Conservation (phyloP, 2,113 vertebrate species). For the Cyphomyrus plagiostoma region DNA sequence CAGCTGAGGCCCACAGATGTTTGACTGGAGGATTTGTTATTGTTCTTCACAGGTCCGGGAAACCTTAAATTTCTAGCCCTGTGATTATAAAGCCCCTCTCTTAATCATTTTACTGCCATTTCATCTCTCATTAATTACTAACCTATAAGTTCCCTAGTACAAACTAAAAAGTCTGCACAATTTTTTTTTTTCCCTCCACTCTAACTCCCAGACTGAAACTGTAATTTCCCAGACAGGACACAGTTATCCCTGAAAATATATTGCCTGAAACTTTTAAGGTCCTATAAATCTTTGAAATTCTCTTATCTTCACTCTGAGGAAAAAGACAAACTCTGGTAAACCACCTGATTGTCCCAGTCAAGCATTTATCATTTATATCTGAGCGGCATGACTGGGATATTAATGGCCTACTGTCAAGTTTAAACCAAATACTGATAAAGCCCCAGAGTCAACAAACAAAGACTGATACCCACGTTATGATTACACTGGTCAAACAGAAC, state of each 20-base stretch:
- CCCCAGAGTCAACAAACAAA: not conserved
- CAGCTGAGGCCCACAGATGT: conserved; percentile 34
- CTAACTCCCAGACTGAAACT: not conserved
- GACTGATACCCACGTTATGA: not conserved
- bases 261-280: conserved; percentile 4
- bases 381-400: not conserved
- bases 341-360: not conserved
- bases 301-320: not conserved
- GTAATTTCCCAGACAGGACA: not conserved
- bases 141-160: not conserved
- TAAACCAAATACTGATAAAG: not conserved
- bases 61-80: not conserved
- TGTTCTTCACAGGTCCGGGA: not conserved
- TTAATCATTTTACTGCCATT: not conserved
- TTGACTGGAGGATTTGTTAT: conserved; percentile 29
- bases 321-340: conserved; percentile 4
- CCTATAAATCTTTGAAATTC: not conserved
- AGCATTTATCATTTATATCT: not conserved
- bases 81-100: not conserved
- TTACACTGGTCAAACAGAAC: not conserved
- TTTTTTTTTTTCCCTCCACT: too few relatives aligned
- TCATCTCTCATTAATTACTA: not conserved
- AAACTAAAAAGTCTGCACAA: not conserved
- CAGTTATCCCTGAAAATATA: not conserved
- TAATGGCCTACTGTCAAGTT: not conserved